Percentiles rank a stretch among this genome's conserved stretches.
phyloP scores from a whole-genome alignment of 2,888 invertebrate species.

The Phragmatobia fuliginosa region DNA sequence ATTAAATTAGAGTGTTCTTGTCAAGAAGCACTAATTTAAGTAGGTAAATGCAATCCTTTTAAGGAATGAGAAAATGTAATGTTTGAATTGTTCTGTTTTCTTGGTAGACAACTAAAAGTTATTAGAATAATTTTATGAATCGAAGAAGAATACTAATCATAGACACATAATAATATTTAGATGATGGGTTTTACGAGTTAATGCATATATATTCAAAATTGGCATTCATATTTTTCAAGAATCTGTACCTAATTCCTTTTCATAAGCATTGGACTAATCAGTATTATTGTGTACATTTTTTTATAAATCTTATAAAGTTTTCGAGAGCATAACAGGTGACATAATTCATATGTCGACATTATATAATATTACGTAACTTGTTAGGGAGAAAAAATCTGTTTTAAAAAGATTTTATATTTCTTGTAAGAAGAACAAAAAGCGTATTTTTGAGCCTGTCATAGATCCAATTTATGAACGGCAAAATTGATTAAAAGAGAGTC shows the following conservation, averaged over 20 bases:
- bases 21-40: background rate
- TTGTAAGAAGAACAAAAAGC: background rate
- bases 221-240: background rate
- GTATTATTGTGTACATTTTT: no score
- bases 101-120: no score
- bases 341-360: background rate
- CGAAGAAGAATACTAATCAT: no score
- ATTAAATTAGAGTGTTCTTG: background rate
- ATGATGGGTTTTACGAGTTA: no score
- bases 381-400: background rate
- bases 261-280: background rate
- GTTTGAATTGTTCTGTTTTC: no score
- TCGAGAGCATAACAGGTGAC: background rate
- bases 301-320: background rate
- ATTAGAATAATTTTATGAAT: no score
- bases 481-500: conserved; percentile 4
- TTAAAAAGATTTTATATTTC: background rate
- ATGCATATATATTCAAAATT: no score
- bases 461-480: background rate
- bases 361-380: background rate
- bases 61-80: background rate
- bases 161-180: no score
- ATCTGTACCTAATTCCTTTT: background rate
- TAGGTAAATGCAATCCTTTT: background rate
- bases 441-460: background rate